A percentile compares a stretch with the other conserved stretches of the same genome.
phyloP scores from a whole-genome alignment of 2,888 invertebrate genomes.

The Artemia sp. region DNA sequence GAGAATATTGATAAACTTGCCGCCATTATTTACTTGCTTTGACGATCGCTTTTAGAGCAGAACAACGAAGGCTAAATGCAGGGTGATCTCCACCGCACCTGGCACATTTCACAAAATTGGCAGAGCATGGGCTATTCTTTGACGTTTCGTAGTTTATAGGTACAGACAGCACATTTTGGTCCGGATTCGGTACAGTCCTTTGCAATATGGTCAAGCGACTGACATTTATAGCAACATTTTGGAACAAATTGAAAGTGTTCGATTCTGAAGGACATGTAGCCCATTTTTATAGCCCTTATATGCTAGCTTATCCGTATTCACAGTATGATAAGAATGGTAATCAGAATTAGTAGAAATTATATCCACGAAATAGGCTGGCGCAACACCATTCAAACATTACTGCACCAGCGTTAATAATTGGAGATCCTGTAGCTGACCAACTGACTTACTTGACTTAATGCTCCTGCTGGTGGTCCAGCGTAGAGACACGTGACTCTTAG shows the following conservation, averaged over 20 bases:
- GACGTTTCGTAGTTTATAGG: not conserved
- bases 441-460: too few relatives aligned
- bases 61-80: not conserved
- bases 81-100: not conserved
- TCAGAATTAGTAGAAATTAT: too few relatives aligned
- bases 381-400: too few relatives aligned
- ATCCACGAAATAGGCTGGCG: too few relatives aligned
- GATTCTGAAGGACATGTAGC: not conserved
- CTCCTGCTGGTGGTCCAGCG: too few relatives aligned
- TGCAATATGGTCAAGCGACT: not conserved
- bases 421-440: too few relatives aligned
- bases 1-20: not conserved
- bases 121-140: not conserved
- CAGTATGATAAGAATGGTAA: too few relatives aligned
- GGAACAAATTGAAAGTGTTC: not conserved
- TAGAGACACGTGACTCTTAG: too few relatives aligned
- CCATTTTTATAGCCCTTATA: not conserved
- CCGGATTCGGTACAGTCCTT: not conserved
- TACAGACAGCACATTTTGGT: not conserved
- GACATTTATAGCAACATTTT: not conserved
- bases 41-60: not conserved
- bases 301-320: too few relatives aligned
- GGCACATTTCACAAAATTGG: not conserved
- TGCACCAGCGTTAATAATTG: too few relatives aligned
- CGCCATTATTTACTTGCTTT: not conserved